A percentile compares a stretch with the other conserved stretches of the same genome.
These are phyloP conservation scores for Tichodroma muraria DNA, from an alignment of 2,113 vertebrate genomes.

Conservation along the genomic window DNA sequence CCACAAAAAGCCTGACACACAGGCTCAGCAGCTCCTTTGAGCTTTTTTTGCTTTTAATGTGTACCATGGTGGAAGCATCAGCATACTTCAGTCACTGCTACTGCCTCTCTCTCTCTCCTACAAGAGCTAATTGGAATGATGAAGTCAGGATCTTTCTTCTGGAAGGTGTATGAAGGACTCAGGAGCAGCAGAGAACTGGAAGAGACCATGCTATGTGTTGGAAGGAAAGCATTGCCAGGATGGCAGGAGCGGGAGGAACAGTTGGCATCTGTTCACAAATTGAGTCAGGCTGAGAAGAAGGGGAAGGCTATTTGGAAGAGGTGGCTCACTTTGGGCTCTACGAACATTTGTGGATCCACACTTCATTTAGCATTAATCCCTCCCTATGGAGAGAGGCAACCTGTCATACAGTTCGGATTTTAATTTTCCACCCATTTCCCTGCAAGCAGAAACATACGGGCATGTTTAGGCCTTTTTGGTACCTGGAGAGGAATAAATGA, in stretches of 20 bases:
- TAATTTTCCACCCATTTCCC: not conserved
- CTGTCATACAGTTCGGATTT: conserved; percentile 19
- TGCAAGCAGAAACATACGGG: not conserved
- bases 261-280: not conserved
- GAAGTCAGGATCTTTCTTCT: not conserved
- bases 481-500: conserved; percentile 22
- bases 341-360: conserved; percentile 15
- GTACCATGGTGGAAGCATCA: not conserved
- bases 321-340: not conserved
- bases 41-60: not conserved
- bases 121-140: not conserved
- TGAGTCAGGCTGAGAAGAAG: not conserved
- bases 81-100: not conserved
- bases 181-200: not conserved
- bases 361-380: conserved; percentile 23
- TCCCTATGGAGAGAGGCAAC: conserved; percentile 5
- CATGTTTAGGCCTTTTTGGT: not conserved
- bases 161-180: not conserved
- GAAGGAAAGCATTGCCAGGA: not conserved
- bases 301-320: not conserved
- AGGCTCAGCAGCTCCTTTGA: not conserved
- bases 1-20: not conserved
- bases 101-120: not conserved
- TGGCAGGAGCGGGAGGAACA: not conserved
- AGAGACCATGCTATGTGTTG: not conserved